Percentiles rank a stretch among this genome's conserved stretches.
Evolutionary conservation across 2,888 invertebrate genomes (phyloP).

Genomic region (Vannuccia rotundouncinata): DNA sequence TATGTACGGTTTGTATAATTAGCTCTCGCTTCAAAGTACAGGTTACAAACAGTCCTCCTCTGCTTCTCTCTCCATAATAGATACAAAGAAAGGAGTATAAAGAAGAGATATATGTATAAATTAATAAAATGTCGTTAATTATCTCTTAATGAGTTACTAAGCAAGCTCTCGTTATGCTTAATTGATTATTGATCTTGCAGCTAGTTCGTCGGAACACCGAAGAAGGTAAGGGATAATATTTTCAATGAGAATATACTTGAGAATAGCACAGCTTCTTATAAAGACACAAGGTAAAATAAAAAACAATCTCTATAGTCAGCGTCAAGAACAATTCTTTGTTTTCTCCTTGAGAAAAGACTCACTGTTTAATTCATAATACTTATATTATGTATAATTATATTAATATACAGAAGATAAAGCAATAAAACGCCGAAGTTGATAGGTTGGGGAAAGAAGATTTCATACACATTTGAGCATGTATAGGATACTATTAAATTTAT

Average conservation of each 20-base stretch:
- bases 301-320: neutral
- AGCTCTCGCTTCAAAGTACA: slow-evolving; percentile 20
- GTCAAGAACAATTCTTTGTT: slow-evolving; percentile 19
- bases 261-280: neutral
- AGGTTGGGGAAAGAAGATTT: too few species aligned
- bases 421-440: too few species aligned
- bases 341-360: neutral
- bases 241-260: slow-evolving; percentile 7
- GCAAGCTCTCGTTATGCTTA: slow-evolving; percentile 26
- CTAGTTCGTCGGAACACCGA: slow-evolving; percentile 14
- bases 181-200: slow-evolving; percentile 22
- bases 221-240: neutral
- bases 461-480: too few species aligned
- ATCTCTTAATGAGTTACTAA: slow-evolving; percentile 26
- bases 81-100: neutral
- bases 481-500: too few species aligned
- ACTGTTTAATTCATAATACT: neutral
- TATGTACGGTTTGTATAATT: slow-evolving; percentile 5
- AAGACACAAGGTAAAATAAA: slow-evolving; percentile 12
- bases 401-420: neutral
- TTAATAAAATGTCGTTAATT: slow-evolving; percentile 26
- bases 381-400: neutral
- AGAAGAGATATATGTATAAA: slow-evolving; percentile 19
- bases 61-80: too few species aligned
- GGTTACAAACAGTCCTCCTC: neutral